A percentile compares a stretch with the other conserved stretches of the same genome.
Evolutionary conservation across 1,140 invertebrate genomes (phyloP).

Genomic region (Sitophilus oryzae): DNA sequence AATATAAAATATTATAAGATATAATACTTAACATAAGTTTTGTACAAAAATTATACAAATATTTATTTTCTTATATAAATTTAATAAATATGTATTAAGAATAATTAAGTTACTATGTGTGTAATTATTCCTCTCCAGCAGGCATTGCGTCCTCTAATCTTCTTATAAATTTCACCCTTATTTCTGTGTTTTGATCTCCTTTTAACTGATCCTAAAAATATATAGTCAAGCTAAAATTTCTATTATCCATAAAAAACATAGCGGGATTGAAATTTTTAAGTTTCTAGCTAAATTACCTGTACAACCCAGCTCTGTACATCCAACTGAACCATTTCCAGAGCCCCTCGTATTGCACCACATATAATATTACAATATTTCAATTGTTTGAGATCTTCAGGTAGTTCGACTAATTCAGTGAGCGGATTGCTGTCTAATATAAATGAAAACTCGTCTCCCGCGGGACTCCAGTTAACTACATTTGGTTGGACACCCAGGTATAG

Average conservation of each 20-base stretch:
- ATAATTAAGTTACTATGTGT: background rate
- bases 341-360: conserved; percentile 88
- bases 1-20: no score
- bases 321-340: conserved; percentile 92
- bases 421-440: conserved; percentile 93
- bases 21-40: background rate
- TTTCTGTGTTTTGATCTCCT: conserved; percentile 90
- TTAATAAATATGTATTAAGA: background rate
- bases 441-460: conserved; percentile 94
- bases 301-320: conserved; percentile 76
- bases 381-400: conserved; percentile 84
- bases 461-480: conserved; percentile 88
- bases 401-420: conserved; percentile 96
- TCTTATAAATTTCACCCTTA: conserved; percentile 92
- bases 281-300: conserved; percentile 41
- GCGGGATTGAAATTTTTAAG: background rate
- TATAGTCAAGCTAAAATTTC: background rate
- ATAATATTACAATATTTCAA: conserved; percentile 94
- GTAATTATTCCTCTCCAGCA: conserved; percentile 87
- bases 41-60: background rate
- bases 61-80: background rate
- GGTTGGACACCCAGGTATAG: conserved; percentile 90
- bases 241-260: background rate
- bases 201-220: conserved; percentile 83
- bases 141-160: conserved; percentile 96